These are phyloP conservation scores for Mesoclemmys tuberculata DNA, from an alignment of 2,113 vertebrate species.

Conservation along the genomic window DNA sequence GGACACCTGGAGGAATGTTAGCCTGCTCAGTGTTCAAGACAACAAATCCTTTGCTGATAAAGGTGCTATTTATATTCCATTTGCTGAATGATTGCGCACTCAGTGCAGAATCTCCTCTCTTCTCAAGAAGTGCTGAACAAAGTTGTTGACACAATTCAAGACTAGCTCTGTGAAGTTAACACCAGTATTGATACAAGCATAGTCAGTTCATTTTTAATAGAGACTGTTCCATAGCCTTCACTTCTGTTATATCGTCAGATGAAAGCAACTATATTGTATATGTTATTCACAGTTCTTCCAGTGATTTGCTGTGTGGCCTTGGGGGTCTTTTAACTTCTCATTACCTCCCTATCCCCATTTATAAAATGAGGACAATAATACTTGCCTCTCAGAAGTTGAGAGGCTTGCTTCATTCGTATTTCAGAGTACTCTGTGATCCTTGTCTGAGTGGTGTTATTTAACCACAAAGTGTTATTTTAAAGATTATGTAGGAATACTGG, in stretches of 20 bases:
- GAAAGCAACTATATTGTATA: background rate
- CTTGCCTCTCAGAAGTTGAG: conserved; percentile 12
- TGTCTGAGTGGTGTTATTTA: background rate
- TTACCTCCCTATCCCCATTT: background rate
- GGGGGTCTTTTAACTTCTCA: background rate
- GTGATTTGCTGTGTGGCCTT: background rate
- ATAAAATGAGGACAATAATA: background rate
- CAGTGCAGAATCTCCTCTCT: background rate
- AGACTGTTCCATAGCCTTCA: background rate
- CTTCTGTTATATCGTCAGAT: background rate
- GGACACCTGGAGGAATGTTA: conserved; percentile 2
- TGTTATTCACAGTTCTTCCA: accelerated
- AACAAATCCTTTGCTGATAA: background rate
- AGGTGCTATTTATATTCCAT: conserved; percentile 1
- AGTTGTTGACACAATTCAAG: accelerated
- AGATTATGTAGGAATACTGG: background rate
- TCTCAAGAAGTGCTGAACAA: conserved; percentile 14
- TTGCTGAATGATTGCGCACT: background rate
- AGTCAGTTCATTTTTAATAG: background rate
- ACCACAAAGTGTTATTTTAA: background rate
- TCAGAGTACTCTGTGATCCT: background rate
- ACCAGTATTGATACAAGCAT: background rate
- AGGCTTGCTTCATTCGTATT: background rate
- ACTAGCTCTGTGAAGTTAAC: background rate
- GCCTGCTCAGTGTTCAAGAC: background rate